Conservation (phyloP, 2,113 vertebrate genomes). For the Psittacula cyanocephala region DNA sequence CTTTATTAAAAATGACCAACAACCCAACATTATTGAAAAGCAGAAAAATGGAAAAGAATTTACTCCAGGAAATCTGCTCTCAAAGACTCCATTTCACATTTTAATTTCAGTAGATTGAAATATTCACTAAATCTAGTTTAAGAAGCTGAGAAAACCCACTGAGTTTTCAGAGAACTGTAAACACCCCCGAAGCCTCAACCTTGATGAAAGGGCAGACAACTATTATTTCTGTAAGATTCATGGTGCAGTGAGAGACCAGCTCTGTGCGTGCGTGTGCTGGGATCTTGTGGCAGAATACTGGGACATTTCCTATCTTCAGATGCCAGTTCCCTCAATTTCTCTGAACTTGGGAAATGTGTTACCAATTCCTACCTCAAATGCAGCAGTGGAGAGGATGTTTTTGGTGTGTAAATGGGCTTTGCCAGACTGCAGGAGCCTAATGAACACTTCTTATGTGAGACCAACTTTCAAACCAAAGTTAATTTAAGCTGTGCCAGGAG, state of each 20-base stretch:
- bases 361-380: not conserved
- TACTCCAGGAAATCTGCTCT: not conserved
- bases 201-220: not conserved
- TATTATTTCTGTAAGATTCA: rapidly evolving
- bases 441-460: not conserved
- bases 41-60: not conserved
- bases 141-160: not conserved
- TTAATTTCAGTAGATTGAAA: not conserved
- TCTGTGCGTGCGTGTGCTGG: rapidly evolving
- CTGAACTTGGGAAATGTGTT: not conserved
- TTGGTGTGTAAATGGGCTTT: not conserved
- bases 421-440: not conserved
- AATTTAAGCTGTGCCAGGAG: not conserved
- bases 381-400: not conserved
- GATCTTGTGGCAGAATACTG: not conserved
- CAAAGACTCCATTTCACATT: not conserved
- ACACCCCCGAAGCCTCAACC: not conserved
- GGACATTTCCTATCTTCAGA: not conserved
- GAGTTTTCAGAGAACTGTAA: not conserved
- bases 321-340: not conserved
- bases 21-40: not conserved
- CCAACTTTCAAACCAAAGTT: constrained; percentile 21
- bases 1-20: not conserved
- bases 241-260: not conserved
- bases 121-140: not conserved